Percentiles rank a stretch among this genome's conserved stretches.
These are phyloP conservation scores for Psix sp. DNA, from an alignment of 1,140 invertebrate species.

Conservation along the genomic window DNA sequence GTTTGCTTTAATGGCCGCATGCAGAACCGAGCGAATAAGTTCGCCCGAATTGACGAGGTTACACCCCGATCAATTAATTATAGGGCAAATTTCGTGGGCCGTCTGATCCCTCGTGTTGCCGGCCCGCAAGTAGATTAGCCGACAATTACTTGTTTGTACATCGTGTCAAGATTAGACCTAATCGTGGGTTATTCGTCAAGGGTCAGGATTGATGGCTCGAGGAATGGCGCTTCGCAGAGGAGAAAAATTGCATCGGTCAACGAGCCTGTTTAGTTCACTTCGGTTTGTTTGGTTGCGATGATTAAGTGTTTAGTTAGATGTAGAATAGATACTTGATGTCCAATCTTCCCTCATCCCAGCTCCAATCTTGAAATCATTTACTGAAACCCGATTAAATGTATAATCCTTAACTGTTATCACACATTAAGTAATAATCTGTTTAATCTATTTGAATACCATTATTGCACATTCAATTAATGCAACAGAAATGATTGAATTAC, in stretches of 20 bases:
- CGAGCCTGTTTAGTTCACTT: slow-evolving; percentile 29
- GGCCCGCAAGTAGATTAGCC: slow-evolving; percentile 31
- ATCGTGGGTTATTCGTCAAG: slow-evolving; percentile 49
- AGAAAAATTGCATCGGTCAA: slow-evolving; percentile 49
- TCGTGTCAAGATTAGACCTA: slow-evolving; percentile 46
- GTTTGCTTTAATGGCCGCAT: too few relatives aligned
- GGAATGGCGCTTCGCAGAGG: slow-evolving; percentile 20
- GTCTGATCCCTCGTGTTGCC: slow-evolving; percentile 9
- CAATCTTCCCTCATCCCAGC: background rate
- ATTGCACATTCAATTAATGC: too few relatives aligned
- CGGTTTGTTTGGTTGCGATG: slow-evolving; percentile 36
- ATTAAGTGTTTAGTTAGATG: slow-evolving; percentile 40
- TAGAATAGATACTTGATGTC: slow-evolving; percentile 1
- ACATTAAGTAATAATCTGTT: too few relatives aligned
- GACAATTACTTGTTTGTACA: slow-evolving; percentile 48
- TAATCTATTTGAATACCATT: too few relatives aligned
- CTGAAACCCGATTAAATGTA: too few relatives aligned
- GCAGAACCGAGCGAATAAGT: too few relatives aligned
- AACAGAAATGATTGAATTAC: too few relatives aligned
- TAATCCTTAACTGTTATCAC: too few relatives aligned
- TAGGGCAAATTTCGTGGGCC: slow-evolving; percentile 15
- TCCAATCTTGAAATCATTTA: too few relatives aligned
- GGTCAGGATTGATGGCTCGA: slow-evolving; percentile 31
- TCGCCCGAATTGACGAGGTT: too few relatives aligned
- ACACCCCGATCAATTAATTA: slow-evolving; percentile 34